Conservation (phyloP, 2,888 invertebrate genomes). For the Patella caerulea region DNA sequence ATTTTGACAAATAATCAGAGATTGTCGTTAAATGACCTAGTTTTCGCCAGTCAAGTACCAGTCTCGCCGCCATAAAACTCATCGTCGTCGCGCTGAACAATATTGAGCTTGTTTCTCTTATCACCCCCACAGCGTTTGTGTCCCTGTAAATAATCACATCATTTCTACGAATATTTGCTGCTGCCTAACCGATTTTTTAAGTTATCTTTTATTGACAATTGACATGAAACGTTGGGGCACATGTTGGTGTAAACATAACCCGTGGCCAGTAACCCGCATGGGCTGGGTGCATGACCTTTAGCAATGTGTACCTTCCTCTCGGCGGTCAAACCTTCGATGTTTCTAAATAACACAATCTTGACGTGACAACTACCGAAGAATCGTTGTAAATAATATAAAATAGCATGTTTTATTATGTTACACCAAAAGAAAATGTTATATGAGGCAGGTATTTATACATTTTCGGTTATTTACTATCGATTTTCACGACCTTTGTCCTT, state of each 20-base stretch:
- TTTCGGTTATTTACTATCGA: conserved; percentile 29
- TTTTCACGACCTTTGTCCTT: conserved; percentile 64
- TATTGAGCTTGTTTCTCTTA: too few relatives aligned
- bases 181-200: too few relatives aligned
- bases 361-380: too few relatives aligned
- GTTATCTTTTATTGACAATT: not conserved
- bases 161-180: too few relatives aligned
- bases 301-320: conserved; percentile 47
- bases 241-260: conserved; percentile 49
- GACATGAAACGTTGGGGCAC: not conserved
- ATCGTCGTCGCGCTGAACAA: not conserved
- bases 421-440: too few relatives aligned
- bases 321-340: conserved; percentile 1
- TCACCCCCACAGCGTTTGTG: too few relatives aligned
- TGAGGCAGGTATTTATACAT: too few relatives aligned
- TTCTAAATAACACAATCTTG: not conserved
- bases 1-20: not conserved
- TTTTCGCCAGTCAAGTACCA: conserved; percentile 5
- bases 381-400: too few relatives aligned
- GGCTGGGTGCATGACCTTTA: conserved; percentile 64
- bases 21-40: conserved; percentile 6
- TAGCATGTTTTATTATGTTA: too few relatives aligned
- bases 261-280: conserved; percentile 46
- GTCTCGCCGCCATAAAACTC: conserved; percentile 10
- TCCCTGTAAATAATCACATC: too few relatives aligned